These are phyloP conservation scores for Melikaiella ostensackeni DNA, from an alignment of 2,888 invertebrate genomes.

Conservation along the genomic window DNA sequence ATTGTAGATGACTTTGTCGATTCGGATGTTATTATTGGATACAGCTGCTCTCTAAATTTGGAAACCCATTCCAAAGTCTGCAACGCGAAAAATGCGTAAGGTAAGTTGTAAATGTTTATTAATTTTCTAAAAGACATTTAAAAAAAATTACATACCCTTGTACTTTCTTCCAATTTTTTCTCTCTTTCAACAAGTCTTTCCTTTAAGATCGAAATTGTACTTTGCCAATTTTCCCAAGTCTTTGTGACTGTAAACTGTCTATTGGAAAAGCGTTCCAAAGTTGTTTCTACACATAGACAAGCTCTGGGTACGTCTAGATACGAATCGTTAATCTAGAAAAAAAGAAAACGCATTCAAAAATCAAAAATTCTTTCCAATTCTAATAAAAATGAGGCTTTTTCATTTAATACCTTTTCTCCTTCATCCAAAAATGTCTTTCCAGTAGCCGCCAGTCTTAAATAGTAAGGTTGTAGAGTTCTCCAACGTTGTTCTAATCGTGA, in stretches of 20 bases:
- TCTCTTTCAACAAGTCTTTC: conserved; percentile 77
- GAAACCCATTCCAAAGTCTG: conserved; percentile 84
- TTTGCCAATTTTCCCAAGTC: conserved; percentile 86
- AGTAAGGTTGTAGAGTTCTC: conserved; percentile 82
- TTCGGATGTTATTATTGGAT: conserved; percentile 85
- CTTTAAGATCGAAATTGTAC: conserved; percentile 79
- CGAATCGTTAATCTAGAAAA: conserved; percentile 82
- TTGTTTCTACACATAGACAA: conserved; percentile 83
- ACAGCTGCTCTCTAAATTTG: conserved; percentile 85
- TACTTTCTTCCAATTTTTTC: conserved; percentile 76
- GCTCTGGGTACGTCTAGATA: conserved; percentile 85
- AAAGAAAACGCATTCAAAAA: conserved; percentile 35
- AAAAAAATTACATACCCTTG: conserved; percentile 74
- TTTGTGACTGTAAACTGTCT: conserved; percentile 83
- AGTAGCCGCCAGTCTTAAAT: conserved; percentile 82
- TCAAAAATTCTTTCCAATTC: background rate
- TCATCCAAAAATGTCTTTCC: conserved; percentile 84
- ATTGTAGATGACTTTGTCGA: conserved; percentile 81
- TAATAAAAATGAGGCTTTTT: too few relatives aligned
- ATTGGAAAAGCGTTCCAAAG: conserved; percentile 83
- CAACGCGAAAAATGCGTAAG: conserved; percentile 56
- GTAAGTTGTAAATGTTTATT: background rate
- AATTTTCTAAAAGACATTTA: conserved; percentile 54
- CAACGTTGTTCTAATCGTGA: conserved; percentile 82
- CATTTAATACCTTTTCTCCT: conserved; percentile 78